Base-by-base conservation (phyloP, 1,140 invertebrate species). In the Drosophila biarmipes region DNA sequence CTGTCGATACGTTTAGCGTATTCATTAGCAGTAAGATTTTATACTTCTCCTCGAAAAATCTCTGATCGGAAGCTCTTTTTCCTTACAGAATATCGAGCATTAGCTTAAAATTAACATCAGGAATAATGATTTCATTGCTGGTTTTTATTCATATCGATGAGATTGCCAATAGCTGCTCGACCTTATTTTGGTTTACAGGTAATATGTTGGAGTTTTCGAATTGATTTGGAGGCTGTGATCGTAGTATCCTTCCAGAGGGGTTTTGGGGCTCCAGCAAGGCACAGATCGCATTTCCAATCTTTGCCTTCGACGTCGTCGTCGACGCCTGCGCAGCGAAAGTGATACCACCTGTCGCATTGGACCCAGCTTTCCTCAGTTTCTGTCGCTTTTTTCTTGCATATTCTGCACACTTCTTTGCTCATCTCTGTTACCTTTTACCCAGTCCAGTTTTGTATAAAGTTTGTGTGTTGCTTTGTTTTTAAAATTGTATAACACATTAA, bases 331-430 rank as follows among this genome's bases (percentile, higher is more conserved):
- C 38, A 42, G 15, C n/a, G 38, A 42, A 42, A 42, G n/a, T 42
- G 40, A 15, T 42, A 42, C 40, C 40, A 42, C 8, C 21, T n/a
- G 21, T 24, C 7, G 45, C 21, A 46, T n/a, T 46, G 21, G 21
- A 24, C 45, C 45, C 45, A 46, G 21, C 45, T 46, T 46, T 46
- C 4, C 21, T 46, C 45, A 27, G 45, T n/a, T 46, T 14, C 45
- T n/a, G 14, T 5, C 14, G 21, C 15, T 24, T 46, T 46, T 24
- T 46, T 46, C 45, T 46, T n/a, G 21, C 45, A 46, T 24, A 46
- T 46, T 46, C 45, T 21, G 14, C 43, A 46, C 2, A 14, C 43
- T 27, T 27, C 14, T 42, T 17, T n/a, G 15, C 10, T 19, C 40
- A 42, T 42, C 8, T 17, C 40, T 42, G 40, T 42, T 42, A 42